Evolutionary conservation across 2,113 vertebrate genomes (phyloP).

Genomic region (Capreolus pygargus): DNA sequence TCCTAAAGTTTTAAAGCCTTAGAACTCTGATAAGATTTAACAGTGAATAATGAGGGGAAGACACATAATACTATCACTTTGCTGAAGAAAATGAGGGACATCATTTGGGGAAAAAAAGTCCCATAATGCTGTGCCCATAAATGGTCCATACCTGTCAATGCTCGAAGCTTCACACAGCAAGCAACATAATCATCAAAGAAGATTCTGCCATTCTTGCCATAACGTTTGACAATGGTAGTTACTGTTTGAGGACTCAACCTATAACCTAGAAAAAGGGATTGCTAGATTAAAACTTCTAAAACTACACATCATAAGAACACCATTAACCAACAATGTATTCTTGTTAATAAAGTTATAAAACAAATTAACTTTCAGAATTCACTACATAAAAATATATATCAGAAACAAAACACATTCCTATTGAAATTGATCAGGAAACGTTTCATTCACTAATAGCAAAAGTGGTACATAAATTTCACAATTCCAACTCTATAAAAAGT

Average conservation of each 20-base stretch:
- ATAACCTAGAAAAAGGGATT: slow-evolving; percentile 82
- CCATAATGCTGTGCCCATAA: not conserved
- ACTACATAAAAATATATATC: not conserved
- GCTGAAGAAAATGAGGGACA: not conserved
- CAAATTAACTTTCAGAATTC: not conserved
- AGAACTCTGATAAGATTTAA: not conserved
- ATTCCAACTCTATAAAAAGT: not conserved
- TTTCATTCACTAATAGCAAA: not conserved
- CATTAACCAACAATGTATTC: not conserved
- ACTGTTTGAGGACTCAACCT: slow-evolving; percentile 87
- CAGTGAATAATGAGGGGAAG: not conserved
- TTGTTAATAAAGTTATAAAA: not conserved
- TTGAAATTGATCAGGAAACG: not conserved
- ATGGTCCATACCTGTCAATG: slow-evolving; percentile 86
- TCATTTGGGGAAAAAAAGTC: not conserved
- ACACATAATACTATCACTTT: not conserved
- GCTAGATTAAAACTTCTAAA: slow-evolving; percentile 29
- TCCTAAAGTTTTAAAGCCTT: not conserved
- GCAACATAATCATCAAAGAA: slow-evolving; percentile 94
- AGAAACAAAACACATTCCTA: not conserved
- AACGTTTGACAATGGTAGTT: slow-evolving; percentile 87
- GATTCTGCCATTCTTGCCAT: slow-evolving; percentile 88
- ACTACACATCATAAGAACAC: not conserved
- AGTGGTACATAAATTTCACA: not conserved
- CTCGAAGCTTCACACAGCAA: slow-evolving; percentile 90